Percentiles rank a stretch among this genome's conserved stretches.
Conservation (phyloP, 2,888 invertebrate genomes). For the Ceramica pisi region DNA sequence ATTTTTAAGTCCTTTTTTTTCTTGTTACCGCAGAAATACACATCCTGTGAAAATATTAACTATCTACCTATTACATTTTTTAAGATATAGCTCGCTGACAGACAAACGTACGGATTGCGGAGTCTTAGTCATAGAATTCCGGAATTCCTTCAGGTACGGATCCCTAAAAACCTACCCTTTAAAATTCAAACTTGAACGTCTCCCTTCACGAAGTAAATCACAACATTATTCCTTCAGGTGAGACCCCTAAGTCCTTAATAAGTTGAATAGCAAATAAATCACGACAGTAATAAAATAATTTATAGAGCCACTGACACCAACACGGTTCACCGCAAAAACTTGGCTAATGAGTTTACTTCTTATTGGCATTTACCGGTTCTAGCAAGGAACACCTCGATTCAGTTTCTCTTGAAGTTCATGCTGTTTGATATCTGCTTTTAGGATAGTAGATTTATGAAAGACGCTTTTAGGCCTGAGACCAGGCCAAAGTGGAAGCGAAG, state of each 20-base stretch:
- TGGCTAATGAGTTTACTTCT: conserved; percentile 71
- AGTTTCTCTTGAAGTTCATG: conserved; percentile 65
- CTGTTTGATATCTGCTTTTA: conserved; percentile 8
- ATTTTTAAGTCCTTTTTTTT: too few relatives aligned
- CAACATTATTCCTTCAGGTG: not conserved
- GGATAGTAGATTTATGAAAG: not conserved
- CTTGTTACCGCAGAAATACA: too few relatives aligned
- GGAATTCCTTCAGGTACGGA: too few relatives aligned
- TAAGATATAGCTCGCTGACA: too few relatives aligned
- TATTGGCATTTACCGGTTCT: conserved; percentile 66
- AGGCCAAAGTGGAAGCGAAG: too few relatives aligned
- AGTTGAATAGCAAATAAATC: conserved; percentile 62
- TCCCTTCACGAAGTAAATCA: not conserved
- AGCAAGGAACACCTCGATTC: conserved; percentile 67
- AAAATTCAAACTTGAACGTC: not conserved
- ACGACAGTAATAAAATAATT: conserved; percentile 63
- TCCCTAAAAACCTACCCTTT: not conserved
- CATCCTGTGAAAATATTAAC: too few relatives aligned
- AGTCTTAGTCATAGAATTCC: too few relatives aligned
- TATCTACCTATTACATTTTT: too few relatives aligned
- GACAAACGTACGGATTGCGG: too few relatives aligned
- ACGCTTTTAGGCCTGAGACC: too few relatives aligned
- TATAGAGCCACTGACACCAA: conserved; percentile 51
- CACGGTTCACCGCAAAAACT: conserved; percentile 61
- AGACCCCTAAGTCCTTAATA: conserved; percentile 30